A percentile compares a stretch with the other conserved stretches of the same genome.
Evolutionary conservation across 2,113 vertebrate genomes (phyloP).

Genomic region (Aptenodytes patagonicus): DNA sequence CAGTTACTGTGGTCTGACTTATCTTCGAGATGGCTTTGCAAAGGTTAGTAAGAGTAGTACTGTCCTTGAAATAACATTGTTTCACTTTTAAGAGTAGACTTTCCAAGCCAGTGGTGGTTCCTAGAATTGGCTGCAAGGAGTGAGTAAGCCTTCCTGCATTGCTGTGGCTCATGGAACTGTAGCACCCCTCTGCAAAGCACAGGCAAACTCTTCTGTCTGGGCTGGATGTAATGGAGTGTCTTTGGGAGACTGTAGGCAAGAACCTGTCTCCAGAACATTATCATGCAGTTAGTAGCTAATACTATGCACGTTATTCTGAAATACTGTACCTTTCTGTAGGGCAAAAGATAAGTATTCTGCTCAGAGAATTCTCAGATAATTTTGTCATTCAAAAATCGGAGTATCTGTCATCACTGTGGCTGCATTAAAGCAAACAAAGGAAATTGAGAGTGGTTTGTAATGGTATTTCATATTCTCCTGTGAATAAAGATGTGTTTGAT

Average conservation of each 20-base stretch:
- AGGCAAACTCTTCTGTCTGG: background rate
- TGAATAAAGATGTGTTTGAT: background rate
- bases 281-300: background rate
- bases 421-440: background rate
- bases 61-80: background rate
- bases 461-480: background rate
- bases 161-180: background rate
- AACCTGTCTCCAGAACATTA: background rate
- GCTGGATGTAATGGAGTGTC: background rate
- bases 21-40: background rate
- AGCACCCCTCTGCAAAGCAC: background rate
- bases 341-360: background rate
- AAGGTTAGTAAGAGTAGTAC: background rate
- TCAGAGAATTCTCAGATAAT: background rate
- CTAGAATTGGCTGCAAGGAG: background rate
- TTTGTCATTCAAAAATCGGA: background rate
- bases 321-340: background rate
- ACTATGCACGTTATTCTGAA: background rate
- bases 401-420: background rate
- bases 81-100: background rate
- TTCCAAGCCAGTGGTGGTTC: background rate
- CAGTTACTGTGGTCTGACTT: background rate
- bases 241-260: background rate
- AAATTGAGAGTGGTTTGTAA: background rate
- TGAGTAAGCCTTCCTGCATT: background rate